Evolutionary conservation across 2,888 invertebrate species (phyloP).

Genomic region (Lacanobia wlatinum): DNA sequence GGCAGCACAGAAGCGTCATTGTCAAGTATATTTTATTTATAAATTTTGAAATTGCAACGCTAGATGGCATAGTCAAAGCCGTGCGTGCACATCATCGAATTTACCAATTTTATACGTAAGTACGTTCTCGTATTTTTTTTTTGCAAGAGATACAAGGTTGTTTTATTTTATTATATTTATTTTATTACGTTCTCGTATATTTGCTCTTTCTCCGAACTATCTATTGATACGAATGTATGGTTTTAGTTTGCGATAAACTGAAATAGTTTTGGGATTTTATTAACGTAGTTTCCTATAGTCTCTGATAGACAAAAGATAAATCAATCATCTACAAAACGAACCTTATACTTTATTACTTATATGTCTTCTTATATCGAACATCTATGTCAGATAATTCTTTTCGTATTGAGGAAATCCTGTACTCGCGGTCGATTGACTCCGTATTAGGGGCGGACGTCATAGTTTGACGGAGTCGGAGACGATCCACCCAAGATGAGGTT

Average conservation of each 20-base stretch:
- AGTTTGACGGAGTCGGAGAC: conserved; percentile 48
- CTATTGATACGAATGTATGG: conserved; percentile 22
- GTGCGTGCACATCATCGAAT: conserved; percentile 1
- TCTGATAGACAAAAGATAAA: conserved; percentile 26
- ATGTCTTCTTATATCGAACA: conserved; percentile 13
- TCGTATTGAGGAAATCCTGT: conserved; percentile 37
- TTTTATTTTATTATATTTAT: too few species aligned
- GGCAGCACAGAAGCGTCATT: too few species aligned
- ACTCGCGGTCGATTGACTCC: conserved; percentile 39
- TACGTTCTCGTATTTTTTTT: background rate
- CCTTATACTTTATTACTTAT: conserved; percentile 8
- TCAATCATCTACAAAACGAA: conserved; percentile 19
- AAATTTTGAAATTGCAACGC: too few species aligned
- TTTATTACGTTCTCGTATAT: background rate
- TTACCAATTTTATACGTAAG: background rate
- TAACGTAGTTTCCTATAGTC: conserved; percentile 13
- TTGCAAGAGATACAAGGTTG: too few species aligned
- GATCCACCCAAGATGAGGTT: conserved; percentile 47
- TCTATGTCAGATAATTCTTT: conserved; percentile 49
- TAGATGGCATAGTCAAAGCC: too few species aligned
- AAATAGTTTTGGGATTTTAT: conserved; percentile 21
- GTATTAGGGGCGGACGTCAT: conserved; percentile 47
- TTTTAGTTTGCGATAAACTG: conserved; percentile 21
- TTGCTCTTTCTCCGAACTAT: background rate
- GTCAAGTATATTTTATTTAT: too few species aligned